Conservation (phyloP, 2,888 invertebrate genomes). For the Notodonta dromedarius region DNA sequence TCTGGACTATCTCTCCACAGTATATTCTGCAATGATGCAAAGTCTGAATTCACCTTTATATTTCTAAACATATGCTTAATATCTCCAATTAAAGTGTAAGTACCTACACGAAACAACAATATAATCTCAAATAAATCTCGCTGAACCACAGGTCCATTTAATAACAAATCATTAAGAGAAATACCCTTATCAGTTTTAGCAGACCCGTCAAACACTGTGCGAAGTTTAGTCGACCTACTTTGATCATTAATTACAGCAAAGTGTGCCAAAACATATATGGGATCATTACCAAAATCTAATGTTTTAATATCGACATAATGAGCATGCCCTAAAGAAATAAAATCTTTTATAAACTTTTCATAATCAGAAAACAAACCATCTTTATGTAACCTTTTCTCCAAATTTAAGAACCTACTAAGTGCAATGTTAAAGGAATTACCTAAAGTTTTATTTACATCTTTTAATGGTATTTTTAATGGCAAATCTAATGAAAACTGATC, state of each 20-base stretch:
- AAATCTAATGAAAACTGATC: constrained; percentile 22
- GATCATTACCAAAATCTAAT: neutral
- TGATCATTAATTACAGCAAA: neutral
- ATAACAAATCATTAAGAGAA: neutral
- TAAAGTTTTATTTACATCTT: constrained; percentile 9
- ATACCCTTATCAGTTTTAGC: neutral
- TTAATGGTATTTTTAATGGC: constrained; percentile 20
- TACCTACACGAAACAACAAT: neutral
- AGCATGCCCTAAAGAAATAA: constrained; percentile 16
- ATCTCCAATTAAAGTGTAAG: neutral
- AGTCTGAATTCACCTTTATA: neutral
- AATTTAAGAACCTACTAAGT: constrained; percentile 20
- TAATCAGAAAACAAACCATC: constrained; percentile 15
- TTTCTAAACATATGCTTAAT: neutral
- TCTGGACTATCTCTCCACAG: constrained; percentile 4
- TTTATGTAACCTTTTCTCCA: constrained; percentile 22
- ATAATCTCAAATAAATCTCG: neutral
- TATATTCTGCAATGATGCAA: neutral
- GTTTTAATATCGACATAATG: constrained; percentile 2
- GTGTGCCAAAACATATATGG: neutral
- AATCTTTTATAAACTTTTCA: constrained; percentile 17
- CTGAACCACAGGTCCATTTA: neutral
- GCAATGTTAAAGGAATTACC: constrained; percentile 30
- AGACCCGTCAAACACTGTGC: neutral
- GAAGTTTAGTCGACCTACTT: neutral